phyloP scores from a whole-genome alignment of 2,797 vertebrate genomes.

The Pseudochaenichthys georgianus region DNA sequence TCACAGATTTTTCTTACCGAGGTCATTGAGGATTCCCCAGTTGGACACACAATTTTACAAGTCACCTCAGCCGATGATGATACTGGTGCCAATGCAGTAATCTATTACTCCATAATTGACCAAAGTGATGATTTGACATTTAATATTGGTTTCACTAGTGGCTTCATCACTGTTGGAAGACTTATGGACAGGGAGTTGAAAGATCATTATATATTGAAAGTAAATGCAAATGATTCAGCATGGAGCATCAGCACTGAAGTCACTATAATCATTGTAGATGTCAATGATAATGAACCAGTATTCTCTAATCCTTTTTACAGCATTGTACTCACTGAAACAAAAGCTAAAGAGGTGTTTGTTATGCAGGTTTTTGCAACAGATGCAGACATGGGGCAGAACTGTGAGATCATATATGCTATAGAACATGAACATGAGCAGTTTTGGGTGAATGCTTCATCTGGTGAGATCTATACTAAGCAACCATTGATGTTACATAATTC shows the following conservation, averaged over 20 bases:
- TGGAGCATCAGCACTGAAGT: conserved; percentile 86
- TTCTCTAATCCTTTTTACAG: conserved; percentile 75
- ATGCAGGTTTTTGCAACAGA: conserved; percentile 79
- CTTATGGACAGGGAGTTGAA: conserved; percentile 82
- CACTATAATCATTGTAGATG: conserved; percentile 77
- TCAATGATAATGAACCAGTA: conserved; percentile 83
- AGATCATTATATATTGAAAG: conserved; percentile 78
- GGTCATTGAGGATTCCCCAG: conserved; percentile 77
- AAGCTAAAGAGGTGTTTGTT: conserved; percentile 70
- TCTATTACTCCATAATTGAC: conserved; percentile 76
- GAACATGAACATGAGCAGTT: conserved; percentile 78
- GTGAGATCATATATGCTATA: conserved; percentile 80
- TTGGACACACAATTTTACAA: conserved; percentile 77
- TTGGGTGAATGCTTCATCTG: conserved; percentile 79
- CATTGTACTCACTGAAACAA: conserved; percentile 73
- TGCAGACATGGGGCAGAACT: conserved; percentile 77
- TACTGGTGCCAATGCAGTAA: conserved; percentile 71
- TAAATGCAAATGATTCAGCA: conserved; percentile 85
- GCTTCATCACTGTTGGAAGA: conserved; percentile 70
- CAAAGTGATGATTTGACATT: conserved; percentile 74
- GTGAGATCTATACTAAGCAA: conserved; percentile 81
- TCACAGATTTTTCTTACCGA: conserved; percentile 77
- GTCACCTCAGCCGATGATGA: conserved; percentile 82
- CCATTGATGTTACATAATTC: conserved; percentile 57
- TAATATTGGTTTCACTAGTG: conserved; percentile 74